phyloP scores from a whole-genome alignment of 2,797 vertebrate species.

The Emydoidea blandingii region DNA sequence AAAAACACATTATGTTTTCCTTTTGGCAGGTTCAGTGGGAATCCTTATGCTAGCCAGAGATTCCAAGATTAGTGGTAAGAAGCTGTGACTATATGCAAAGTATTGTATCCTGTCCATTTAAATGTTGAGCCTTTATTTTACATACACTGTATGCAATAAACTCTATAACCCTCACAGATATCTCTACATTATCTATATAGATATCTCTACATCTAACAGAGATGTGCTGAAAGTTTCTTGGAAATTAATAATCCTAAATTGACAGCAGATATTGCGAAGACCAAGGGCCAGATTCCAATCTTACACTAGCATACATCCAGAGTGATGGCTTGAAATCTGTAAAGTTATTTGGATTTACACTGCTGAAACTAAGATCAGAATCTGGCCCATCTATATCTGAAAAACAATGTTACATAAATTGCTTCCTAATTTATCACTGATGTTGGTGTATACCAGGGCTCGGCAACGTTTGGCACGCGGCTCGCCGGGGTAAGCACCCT shows the following conservation, averaged over 20 bases:
- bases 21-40: neutral
- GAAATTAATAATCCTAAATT: neutral
- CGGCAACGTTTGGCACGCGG: too few species aligned
- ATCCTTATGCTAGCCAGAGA: slow-evolving; percentile 22
- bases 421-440: neutral
- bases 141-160: neutral
- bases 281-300: neutral
- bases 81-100: neutral
- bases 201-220: neutral
- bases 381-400: neutral
- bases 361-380: neutral
- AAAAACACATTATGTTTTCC: slow-evolving; percentile 1
- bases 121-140: neutral
- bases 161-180: neutral
- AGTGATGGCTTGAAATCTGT: neutral
- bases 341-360: neutral
- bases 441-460: neutral
- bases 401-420: neutral
- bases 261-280: neutral
- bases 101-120: neutral
- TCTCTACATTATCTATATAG: neutral
- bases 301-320: neutral
- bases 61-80: slow-evolving; percentile 2
- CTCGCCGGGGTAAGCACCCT: too few species aligned
- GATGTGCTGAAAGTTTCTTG: neutral